Conservation (phyloP, 2,113 vertebrate species). For the Salvator merianae region DNA sequence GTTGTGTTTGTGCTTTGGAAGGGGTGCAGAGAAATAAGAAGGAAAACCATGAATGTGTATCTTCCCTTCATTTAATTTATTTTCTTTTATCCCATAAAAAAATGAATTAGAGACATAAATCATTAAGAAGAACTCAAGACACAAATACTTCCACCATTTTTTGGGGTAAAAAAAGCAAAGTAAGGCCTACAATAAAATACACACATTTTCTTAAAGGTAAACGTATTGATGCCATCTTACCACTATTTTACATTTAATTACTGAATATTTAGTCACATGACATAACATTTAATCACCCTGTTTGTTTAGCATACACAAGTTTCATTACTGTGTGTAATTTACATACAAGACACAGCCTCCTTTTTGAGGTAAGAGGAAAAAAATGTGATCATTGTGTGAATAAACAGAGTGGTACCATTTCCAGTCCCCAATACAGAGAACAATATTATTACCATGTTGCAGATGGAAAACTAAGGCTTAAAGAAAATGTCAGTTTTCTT, state of each 20-base stretch:
- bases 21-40: not conserved
- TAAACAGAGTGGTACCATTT: not conserved
- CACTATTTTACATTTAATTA: not conserved
- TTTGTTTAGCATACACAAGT: no score
- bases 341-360: no score
- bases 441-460: not conserved
- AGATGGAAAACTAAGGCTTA: not conserved
- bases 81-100: not conserved
- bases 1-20: conserved; percentile 49
- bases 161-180: not conserved
- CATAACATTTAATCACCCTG: no score
- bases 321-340: no score
- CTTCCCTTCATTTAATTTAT: not conserved
- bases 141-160: no score
- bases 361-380: no score
- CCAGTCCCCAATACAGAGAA: not conserved
- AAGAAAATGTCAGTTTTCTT: not conserved
- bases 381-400: no score
- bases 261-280: no score
- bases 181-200: not conserved
- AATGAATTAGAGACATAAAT: not conserved
- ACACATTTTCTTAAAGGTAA: not conserved
- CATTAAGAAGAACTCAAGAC: not conserved
- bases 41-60: not conserved
- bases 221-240: not conserved